These are phyloP conservation scores for Lasaia peninsularis DNA, from an alignment of 1,140 invertebrate genomes.

Conservation along the genomic window DNA sequence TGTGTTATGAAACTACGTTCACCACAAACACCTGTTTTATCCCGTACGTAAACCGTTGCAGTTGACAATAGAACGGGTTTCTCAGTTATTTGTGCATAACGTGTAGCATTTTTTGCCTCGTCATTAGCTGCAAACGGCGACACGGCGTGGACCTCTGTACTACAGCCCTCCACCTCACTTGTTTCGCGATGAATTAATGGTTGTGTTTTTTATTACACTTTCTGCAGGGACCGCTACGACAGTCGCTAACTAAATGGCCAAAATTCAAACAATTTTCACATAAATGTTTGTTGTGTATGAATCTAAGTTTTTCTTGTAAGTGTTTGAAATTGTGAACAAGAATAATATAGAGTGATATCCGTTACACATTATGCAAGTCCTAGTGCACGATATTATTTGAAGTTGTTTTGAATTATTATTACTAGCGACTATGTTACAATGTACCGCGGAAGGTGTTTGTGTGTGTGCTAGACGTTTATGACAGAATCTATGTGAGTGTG, in stretches of 20 bases:
- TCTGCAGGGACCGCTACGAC: slow-evolving; percentile 16
- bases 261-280: slow-evolving; percentile 17
- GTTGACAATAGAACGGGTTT: slow-evolving; percentile 21
- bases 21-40: not conserved
- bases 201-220: slow-evolving; percentile 26
- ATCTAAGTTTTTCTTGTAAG: slow-evolving; percentile 15
- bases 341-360: slow-evolving; percentile 20
- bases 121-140: slow-evolving; percentile 15
- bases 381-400: slow-evolving; percentile 12
- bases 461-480: slow-evolving; percentile 2
- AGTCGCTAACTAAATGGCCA: slow-evolving; percentile 17
- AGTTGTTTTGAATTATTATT: slow-evolving; percentile 8
- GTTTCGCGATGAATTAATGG: slow-evolving; percentile 19
- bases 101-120: too few relatives aligned
- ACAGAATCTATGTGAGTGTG: slow-evolving; percentile 3
- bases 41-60: slow-evolving; percentile 3
- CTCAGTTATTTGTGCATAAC: too few relatives aligned
- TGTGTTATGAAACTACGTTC: slow-evolving; percentile 20
- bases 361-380: slow-evolving; percentile 20
- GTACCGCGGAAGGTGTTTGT: not conserved
- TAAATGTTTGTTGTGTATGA: slow-evolving; percentile 19
- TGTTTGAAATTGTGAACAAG: slow-evolving; percentile 20
- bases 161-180: not conserved
- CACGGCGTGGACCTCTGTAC: slow-evolving; percentile 7
- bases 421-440: slow-evolving; percentile 18